Evolutionary conservation across 2,888 invertebrate species (phyloP), one percentile per base, ranked within the genome.

Genomic region (Onchidella celtica): DNA sequence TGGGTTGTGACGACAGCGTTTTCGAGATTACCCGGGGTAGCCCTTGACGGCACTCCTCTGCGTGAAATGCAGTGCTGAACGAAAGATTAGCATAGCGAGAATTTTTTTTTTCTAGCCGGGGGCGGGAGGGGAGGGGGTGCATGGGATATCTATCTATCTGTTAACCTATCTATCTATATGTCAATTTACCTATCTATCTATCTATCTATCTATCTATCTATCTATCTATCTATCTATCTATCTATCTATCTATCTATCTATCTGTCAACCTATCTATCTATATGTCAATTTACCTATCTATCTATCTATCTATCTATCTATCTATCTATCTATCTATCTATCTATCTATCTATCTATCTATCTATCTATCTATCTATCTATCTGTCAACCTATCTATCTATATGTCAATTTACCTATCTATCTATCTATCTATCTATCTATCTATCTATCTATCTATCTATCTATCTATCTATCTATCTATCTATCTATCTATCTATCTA

Each of bases 261-360:
- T 6, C 47, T 47, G 6, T 11, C 47, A 47, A 6, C 6, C 47
- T 11, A 6, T 11, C 47, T 11, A 6, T 11, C 47, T 11, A 6
- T 11, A 6, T 11, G 9, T 11, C 47, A 47, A 6, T 11, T 17
- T 11, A 6, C 6, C 47, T 11, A 6, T 11, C 47, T 11, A 6
- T 11, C 47, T 11, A 6, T 47, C 17, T 17, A 11, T 17, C 17
- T 47, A 11, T 17, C 17, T 40, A 29, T 72, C 72, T 59, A n/a
- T 72, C 70, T 72, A 17, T 72, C 70, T 72, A 47, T 72, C 47
- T 72, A 47, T 55, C 27, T 72, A 29, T 72, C 27, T 72, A 36
- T 68, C 21, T 68, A 36, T 59, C 36, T 78, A 24, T 69, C n/a
- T 57, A 29, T 57, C n/a, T 59, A 36, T 36, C 27, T 69, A 55